Evolutionary conservation across 2,113 vertebrate species (phyloP).

Genomic region (Sorex araneus): DNA sequence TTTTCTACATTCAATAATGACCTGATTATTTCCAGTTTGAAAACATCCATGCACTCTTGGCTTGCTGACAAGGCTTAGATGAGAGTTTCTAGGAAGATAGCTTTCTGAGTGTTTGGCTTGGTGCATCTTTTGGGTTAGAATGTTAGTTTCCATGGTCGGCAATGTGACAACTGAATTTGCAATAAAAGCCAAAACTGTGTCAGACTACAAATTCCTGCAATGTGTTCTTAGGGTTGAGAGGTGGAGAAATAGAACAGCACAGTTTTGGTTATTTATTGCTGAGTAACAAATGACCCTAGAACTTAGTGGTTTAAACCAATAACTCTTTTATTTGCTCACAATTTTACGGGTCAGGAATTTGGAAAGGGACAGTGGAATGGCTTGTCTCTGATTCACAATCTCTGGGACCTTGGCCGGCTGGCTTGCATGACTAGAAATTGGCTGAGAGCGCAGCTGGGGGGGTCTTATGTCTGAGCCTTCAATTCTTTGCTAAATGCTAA

Average conservation of each 20-base stretch:
- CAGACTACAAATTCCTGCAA: constrained; percentile 46
- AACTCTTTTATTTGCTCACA: constrained; percentile 41
- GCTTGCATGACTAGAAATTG: constrained; percentile 48
- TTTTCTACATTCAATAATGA: constrained; percentile 75
- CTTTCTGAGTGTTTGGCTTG: constrained; percentile 65
- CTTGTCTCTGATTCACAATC: background rate
- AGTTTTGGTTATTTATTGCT: constrained; percentile 57
- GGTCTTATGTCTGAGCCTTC: background rate
- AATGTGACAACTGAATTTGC: constrained; percentile 57
- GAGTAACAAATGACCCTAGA: constrained; percentile 47
- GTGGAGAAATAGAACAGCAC: constrained; percentile 21
- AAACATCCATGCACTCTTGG: constrained; percentile 67
- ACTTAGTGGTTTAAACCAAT: constrained; percentile 55
- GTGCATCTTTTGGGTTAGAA: constrained; percentile 65
- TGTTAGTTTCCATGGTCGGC: constrained; percentile 63
- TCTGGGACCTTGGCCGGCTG: constrained; percentile 31
- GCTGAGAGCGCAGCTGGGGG: background rate
- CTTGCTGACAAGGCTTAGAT: constrained; percentile 71
- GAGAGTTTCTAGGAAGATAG: constrained; percentile 77
- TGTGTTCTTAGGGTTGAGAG: constrained; percentile 23
- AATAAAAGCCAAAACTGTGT: constrained; percentile 64
- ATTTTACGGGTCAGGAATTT: constrained; percentile 64
- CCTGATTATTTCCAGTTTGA: constrained; percentile 77
- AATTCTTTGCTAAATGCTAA: constrained; percentile 47
- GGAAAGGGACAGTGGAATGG: background rate